Evolutionary conservation across 92 coral and sea anemone genomes (phyloP), one percentile per base, ranked within the genome.

Genomic region (Phenganax subtilis): DNA sequence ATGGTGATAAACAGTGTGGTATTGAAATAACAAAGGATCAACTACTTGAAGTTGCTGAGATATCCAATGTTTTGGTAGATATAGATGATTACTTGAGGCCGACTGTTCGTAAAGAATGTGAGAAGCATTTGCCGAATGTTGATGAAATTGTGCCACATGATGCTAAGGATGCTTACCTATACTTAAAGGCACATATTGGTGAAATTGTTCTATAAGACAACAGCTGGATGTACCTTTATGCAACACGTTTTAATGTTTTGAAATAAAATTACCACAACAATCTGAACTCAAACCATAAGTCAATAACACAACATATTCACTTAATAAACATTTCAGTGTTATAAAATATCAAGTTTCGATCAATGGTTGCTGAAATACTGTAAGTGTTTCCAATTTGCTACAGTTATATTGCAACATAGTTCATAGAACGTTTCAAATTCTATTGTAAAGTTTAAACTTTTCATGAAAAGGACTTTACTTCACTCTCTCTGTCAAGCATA

Each of bases 1-100:
- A 85, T 71, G 88, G 88, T 56, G 85, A 81, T 0, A 75, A 80
- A 71, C 31, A 80, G 52, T 81, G 88, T 85, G 88, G 88, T 53
- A 56, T 85, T 71, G 7, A 31, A 10, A 47, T 85, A 0, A 70
- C 84, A 55, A 71, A 85, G 14, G 87, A 85, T 16, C 53, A 67
- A 0, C 75, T 80, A 11, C 12, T 55, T 10, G 81, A 82, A 29
- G 85, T 85, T 6, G 85, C 85, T 11, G 85, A 85, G 68, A 47
- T 71, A 0, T 85, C 88, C 17, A 62, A 51, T 57, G 61, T 85
- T 80, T 28, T 59, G 9, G 88, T 80, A 20, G 28, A 31, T 51
- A 85, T 44, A 3, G 85, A 59, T 85, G 85, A 85, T 30, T 85
- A n/a, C 81, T 85, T 80, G 28, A 15, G 37, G 1, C 75, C 88